Conservation (phyloP, 2,113 vertebrate genomes). For the Tympanuchus pallidicinctus region DNA sequence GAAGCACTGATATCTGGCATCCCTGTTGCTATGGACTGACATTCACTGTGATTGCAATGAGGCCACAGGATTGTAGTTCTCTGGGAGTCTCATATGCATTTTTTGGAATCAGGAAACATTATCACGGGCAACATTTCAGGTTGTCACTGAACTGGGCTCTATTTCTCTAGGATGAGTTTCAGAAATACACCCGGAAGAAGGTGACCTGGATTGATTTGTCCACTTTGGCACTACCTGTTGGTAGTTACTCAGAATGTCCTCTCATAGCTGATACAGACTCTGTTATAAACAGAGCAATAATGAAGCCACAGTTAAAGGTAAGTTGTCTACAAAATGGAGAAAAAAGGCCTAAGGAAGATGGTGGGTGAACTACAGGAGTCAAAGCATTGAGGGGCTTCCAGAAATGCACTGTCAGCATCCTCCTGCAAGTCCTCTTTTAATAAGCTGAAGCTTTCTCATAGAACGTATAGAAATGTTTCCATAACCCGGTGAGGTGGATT, state of each 20-base stretch:
- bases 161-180: slow-evolving; percentile 74
- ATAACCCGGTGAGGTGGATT: background rate
- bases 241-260: background rate
- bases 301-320: slow-evolving; percentile 75
- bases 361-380: background rate
- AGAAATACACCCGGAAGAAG: slow-evolving; percentile 66
- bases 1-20: background rate
- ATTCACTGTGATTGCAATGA: background rate
- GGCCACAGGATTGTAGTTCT: background rate
- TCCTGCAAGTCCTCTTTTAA: background rate
- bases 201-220: slow-evolving; percentile 67
- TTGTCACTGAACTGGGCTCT: background rate
- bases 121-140: background rate
- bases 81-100: background rate
- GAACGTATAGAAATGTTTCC: background rate
- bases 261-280: slow-evolving; percentile 67
- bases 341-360: background rate
- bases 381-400: background rate
- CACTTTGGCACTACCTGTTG: background rate
- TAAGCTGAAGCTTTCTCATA: background rate
- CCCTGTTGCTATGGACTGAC: background rate
- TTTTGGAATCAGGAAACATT: background rate
- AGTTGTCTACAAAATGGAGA: background rate
- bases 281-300: slow-evolving; percentile 65
- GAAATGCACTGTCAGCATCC: background rate